Conservation (phyloP, 2,797 vertebrate species). For the Chaenodraco wilsoni region DNA sequence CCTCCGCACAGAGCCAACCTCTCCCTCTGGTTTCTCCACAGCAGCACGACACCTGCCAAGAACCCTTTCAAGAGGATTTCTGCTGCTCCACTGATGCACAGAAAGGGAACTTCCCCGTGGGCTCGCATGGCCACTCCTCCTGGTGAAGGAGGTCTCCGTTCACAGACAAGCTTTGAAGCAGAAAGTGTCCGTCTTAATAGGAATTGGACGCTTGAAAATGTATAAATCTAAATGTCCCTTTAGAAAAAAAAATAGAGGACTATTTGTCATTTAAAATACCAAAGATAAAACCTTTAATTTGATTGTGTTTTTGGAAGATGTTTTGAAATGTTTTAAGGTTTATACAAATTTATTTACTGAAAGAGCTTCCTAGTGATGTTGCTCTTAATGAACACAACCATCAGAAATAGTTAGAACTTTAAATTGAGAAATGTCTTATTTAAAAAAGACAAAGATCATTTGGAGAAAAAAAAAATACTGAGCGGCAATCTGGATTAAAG, state of each 20-base stretch:
- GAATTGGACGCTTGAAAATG: neutral
- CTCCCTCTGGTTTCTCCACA: conserved; percentile 37
- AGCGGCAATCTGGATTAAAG: neutral
- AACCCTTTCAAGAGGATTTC: conserved; percentile 53
- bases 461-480: too few species aligned
- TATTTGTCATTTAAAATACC: conserved; percentile 1
- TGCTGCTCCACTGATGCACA: conserved; percentile 54
- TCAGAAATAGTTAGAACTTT: neutral
- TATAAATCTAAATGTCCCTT: neutral
- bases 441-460: neutral
- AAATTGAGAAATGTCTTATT: conserved; percentile 4
- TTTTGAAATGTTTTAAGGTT: conserved; percentile 1
- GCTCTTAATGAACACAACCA: conserved; percentile 18
- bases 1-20: conserved; percentile 49
- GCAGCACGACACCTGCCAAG: conserved; percentile 51
- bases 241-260: neutral
- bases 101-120: conserved; percentile 45
- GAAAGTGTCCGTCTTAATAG: conserved; percentile 3
- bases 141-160: conserved; percentile 25
- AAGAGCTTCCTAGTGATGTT: conserved; percentile 9
- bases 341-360: conserved; percentile 4
- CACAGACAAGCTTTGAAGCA: conserved; percentile 18
- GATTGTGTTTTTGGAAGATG: neutral
- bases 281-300: neutral
- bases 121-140: conserved; percentile 40